Conservation (phyloP, 92 coral and sea anemone genomes). For the Diadumene lineata region DNA sequence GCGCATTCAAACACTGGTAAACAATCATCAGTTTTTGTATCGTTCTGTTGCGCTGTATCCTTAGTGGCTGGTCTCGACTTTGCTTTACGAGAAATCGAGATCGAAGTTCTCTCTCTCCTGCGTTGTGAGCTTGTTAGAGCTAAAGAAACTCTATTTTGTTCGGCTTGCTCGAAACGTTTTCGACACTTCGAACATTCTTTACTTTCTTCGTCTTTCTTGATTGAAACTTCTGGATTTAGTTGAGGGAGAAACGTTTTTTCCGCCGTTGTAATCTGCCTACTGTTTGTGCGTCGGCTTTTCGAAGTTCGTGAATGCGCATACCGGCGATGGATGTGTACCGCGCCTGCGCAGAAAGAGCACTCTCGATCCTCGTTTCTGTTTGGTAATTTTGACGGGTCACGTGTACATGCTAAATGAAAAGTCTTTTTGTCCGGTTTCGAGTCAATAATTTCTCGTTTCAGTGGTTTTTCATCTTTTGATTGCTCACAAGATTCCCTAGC, state of each 20-base stretch:
- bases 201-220: not conserved
- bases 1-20: conserved; percentile 37
- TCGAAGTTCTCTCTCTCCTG: not conserved
- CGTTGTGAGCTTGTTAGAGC: not conserved
- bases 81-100: not conserved
- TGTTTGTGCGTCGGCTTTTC: conserved; percentile 1
- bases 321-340: conserved; percentile 16
- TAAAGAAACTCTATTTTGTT: conserved; percentile 9
- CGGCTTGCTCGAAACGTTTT: conserved; percentile 24
- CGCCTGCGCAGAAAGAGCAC: conserved; percentile 32
- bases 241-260: conserved; percentile 21
- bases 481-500: conserved; percentile 7
- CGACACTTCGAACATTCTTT: conserved; percentile 27
- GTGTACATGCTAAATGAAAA: conserved; percentile 43
- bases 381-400: conserved; percentile 6
- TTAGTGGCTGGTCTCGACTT: conserved; percentile 18
- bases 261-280: not conserved
- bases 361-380: not conserved
- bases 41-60: not conserved
- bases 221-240: not conserved
- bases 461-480: not conserved
- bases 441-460: not conserved
- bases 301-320: not conserved
- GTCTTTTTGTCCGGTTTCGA: conserved; percentile 2
- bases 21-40: not conserved